Base-by-base conservation (phyloP, 1,140 invertebrate species). In the Anagrus nilaparvatae region DNA sequence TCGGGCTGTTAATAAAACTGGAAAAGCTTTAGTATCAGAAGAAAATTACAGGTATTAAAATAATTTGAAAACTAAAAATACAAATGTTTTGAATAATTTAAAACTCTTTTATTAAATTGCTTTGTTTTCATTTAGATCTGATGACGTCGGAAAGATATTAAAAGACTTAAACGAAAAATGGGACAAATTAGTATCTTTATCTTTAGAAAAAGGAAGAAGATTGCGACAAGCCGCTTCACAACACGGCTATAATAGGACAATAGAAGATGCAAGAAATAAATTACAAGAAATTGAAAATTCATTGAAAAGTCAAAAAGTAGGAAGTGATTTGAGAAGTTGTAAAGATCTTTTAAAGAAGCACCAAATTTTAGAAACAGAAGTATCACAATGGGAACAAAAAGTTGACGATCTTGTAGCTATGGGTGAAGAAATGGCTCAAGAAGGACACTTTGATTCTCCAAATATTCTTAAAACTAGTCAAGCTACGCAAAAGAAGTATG, bases 391-490 rank as follows among this genome's bases (percentile, higher is more conserved):
- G 77, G 78, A 87, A 48, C 72, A 77, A 36, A 82, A 84, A 51
- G 75, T 91, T 3, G 72, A 76, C 18, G 83, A 88, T 48, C 68
- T 94, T 12, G 76, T 81, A 1, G 71, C 74, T n/a, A 73, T 79
- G 44, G 92, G 90, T 10, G 76, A 87, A 47, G 83, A 93, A 58
- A 85, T 97, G 81, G 87, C 83, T 2, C 81, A 89, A 24, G 85
- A 89, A 46, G 90, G 87, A 14, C 93, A 97, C 67, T 97, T 96
- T 64, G 91, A 97, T 71, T 82, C 84, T 3, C 77, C 76, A 9
- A 84, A 84, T 50, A 95, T 97, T 47, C 69, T 84, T 47, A 77
- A 82, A 35, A 78, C 82, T 47, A 86, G 86, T 49, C 73, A 82
- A 51, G 76, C 77, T 16, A 79, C 90, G 49, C 79, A 85, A 58